These are phyloP conservation scores for Gastrophysa polygoni DNA, from an alignment of 2,888 invertebrate species.

Conservation along the genomic window DNA sequence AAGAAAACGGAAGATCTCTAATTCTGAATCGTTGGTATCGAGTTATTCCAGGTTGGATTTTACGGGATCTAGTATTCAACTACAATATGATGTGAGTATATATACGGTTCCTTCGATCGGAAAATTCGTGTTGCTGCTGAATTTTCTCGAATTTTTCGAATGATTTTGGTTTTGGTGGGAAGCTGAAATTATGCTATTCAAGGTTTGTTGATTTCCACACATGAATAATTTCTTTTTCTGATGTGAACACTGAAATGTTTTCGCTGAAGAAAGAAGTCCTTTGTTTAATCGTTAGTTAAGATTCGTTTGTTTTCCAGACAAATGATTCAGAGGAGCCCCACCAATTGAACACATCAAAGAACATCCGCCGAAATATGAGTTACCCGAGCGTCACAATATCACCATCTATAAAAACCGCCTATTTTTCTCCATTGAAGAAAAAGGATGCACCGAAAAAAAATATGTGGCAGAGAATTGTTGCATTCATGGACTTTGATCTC, in stretches of 20 bases:
- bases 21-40: slow-evolving; percentile 68
- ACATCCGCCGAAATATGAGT: slow-evolving; percentile 55
- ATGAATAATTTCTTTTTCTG: no score
- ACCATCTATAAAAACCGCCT: slow-evolving; percentile 44
- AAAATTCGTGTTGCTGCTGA: no score
- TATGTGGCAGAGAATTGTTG: slow-evolving; percentile 60
- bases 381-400: slow-evolving; percentile 53
- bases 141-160: no score
- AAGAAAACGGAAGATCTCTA: slow-evolving; percentile 47
- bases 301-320: slow-evolving; percentile 26
- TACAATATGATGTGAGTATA: slow-evolving; percentile 68
- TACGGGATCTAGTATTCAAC: slow-evolving; percentile 73
- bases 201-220: no score
- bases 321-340: slow-evolving; percentile 25
- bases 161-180: no score
- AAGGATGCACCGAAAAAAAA: slow-evolving; percentile 45
- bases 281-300: background rate
- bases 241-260: no score
- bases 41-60: slow-evolving; percentile 77
- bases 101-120: no score
- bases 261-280: no score
- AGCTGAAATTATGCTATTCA: no score
- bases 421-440: slow-evolving; percentile 38
- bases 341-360: slow-evolving; percentile 29
- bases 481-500: slow-evolving; percentile 73